Percentiles rank a stretch among this genome's conserved stretches.
Conservation (phyloP, 2,113 vertebrate genomes). For the Mandrillus leucophaeus region DNA sequence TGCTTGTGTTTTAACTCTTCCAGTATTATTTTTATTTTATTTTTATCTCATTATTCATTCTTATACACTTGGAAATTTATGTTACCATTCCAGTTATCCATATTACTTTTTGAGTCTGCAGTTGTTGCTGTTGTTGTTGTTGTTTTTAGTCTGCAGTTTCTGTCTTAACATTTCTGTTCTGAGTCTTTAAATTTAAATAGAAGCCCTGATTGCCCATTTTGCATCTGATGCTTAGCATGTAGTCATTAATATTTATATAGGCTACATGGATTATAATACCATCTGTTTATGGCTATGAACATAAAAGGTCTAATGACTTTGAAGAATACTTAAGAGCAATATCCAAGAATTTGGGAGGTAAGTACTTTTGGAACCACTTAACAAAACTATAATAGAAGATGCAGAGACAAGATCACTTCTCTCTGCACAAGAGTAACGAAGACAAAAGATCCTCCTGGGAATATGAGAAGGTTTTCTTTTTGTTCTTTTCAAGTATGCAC, state of each 20-base stretch:
- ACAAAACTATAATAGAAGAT: constrained; percentile 40
- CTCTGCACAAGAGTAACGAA: not conserved
- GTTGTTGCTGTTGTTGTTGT: not conserved
- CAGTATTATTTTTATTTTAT: not conserved
- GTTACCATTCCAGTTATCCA: not conserved
- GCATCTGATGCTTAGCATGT: constrained; percentile 41
- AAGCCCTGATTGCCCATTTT: constrained; percentile 51
- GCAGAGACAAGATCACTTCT: constrained; percentile 26
- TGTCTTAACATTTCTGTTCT: constrained; percentile 41
- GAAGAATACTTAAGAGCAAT: constrained; percentile 2
- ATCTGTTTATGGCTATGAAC: constrained; percentile 42
- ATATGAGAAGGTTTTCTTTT: constrained; percentile 17
- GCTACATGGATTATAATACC: not conserved
- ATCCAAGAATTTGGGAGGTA: constrained; percentile 23
- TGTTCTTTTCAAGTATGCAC: constrained; percentile 48
- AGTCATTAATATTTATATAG: constrained; percentile 57
- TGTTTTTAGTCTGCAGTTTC: not conserved
- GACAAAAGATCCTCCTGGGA: constrained; percentile 42
- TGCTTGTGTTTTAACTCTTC: not conserved
- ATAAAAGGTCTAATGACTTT: constrained; percentile 57
- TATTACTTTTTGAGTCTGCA: not conserved
- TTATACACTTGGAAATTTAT: not conserved
- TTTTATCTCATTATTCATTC: not conserved
- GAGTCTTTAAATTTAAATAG: constrained; percentile 62
- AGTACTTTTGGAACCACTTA: constrained; percentile 46